Evolutionary conservation across 1,140 invertebrate genomes (phyloP), one percentile per base, ranked within the genome.

Genomic region (Drosophila nikananu): DNA sequence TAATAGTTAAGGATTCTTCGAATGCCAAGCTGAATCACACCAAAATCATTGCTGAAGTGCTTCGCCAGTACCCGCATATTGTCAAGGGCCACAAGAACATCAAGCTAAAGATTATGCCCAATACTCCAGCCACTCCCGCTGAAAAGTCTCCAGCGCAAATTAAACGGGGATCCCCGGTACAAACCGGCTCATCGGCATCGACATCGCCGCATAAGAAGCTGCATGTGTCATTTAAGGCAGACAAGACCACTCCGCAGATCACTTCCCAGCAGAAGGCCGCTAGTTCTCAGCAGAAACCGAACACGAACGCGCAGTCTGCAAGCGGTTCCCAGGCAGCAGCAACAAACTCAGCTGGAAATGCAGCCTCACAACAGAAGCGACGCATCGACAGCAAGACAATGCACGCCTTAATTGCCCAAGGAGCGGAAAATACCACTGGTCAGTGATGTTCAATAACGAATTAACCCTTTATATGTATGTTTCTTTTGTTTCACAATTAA

Each of bases 81-180:
- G 95, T 97, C 0, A 97, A 97, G 91, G 96, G 96, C 75, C 97
- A 97, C 78, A 97, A 97, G 93, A 97, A 97, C 91, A 97, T 98
- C 37, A 96, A 96, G 90, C 92, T 98, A 37, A 97, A 97, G 93
- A 97, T 98, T 62, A 95, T 97, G 93, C 94, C 95, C 60, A 95
- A 95, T 49, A 82, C 83, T 10, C 48, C 64, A 35, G 15, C 74
- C 10, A 54, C 64, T 8, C 9, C 72, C 12, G 55, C 75, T 10
- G 71, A 74, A 9, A 74, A 61, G 46, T 27, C 75, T 8, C 62
- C 55, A 6, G 41, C 64, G n/a, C 6, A 77, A 21, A 30, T 55
- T 7, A 86, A 86, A 19, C 77, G 82, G 1, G 58, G 51, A 30
- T 68, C 83, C 0, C 79, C 82, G 17, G 55, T 57, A 13, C 63